Conservation (phyloP, 1,140 invertebrate species). For the Gonioctena quinquepunctata region DNA sequence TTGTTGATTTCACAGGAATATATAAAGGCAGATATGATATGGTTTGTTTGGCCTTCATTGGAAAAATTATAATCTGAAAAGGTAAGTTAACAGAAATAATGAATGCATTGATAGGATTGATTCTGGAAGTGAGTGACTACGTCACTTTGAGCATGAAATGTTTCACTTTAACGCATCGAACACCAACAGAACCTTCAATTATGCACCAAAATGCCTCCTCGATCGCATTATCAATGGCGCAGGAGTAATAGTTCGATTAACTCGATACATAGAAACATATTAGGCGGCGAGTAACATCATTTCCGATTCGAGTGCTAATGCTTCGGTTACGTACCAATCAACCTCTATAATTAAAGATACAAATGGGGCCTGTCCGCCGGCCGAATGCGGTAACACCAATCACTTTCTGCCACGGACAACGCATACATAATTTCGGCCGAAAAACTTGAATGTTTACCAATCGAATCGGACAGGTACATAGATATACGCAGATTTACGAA, state of each 20-base stretch:
- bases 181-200: no score
- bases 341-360: slow-evolving; percentile 17
- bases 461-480: neutral
- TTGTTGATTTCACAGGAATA: no score
- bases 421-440: neutral
- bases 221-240: neutral
- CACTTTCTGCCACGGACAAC: neutral
- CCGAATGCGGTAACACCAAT: slow-evolving; percentile 3
- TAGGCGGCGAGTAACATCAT: slow-evolving; percentile 14
- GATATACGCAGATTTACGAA: neutral
- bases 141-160: no score
- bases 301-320: slow-evolving; percentile 20
- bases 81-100: no score
- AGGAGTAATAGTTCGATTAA: slow-evolving; percentile 21
- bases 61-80: no score
- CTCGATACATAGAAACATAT: slow-evolving; percentile 13
- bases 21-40: no score
- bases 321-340: slow-evolving; percentile 11
- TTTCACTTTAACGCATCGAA: no score
- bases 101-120: no score
- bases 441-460: neutral
- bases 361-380: slow-evolving; percentile 16
- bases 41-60: no score
- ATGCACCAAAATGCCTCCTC: no score
- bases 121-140: no score